Conservation (phyloP, 2,113 vertebrate genomes). For the Aramus guarauna region DNA sequence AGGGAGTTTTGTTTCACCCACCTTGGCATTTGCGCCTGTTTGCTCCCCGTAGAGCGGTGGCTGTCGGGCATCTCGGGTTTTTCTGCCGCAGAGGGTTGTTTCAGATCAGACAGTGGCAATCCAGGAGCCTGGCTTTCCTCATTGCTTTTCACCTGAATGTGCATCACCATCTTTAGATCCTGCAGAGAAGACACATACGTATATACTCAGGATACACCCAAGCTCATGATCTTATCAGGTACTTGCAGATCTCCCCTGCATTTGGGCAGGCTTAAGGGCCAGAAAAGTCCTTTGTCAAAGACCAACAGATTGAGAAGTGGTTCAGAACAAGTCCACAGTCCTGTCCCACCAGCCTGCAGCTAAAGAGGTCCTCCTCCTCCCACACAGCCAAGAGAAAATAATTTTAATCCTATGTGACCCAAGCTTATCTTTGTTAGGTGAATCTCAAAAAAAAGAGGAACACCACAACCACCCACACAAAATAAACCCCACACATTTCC, state of each 20-base stretch:
- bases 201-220: background rate
- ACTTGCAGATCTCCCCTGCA: background rate
- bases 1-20: background rate
- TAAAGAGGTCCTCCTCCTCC: background rate
- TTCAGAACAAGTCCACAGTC: background rate
- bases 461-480: background rate
- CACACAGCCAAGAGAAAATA: background rate
- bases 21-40: conserved; percentile 3
- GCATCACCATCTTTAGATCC: conserved; percentile 35
- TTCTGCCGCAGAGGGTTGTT: background rate
- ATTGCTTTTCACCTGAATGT: background rate
- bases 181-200: background rate
- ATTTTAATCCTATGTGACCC: background rate
- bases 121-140: background rate
- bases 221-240: background rate
- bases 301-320: background rate
- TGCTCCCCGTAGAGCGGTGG: background rate
- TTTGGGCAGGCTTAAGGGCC: background rate
- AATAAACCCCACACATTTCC: accelerated
- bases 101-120: background rate
- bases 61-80: background rate
- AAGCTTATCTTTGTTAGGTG: background rate
- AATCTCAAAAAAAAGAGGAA: background rate
- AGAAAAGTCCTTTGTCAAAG: background rate
- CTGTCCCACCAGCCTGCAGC: background rate